Evolutionary conservation across 2,888 invertebrate genomes (phyloP).

Genomic region (Pristionchus maxplancki): DNA sequence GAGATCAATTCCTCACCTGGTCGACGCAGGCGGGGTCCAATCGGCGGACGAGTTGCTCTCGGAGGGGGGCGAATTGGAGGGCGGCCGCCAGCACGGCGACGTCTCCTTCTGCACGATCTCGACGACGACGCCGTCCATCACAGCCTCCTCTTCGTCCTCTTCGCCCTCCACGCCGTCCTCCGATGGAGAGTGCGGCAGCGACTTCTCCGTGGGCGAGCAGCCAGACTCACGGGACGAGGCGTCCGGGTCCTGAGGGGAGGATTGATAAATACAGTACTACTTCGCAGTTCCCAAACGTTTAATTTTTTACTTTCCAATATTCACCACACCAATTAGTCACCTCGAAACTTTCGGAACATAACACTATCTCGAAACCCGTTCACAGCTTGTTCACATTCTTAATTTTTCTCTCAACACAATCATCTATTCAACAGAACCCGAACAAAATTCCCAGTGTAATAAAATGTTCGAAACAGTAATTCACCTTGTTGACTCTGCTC

Average conservation of each 20-base stretch:
- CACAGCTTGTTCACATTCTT: neutral
- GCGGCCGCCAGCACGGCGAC: conserved; percentile 58
- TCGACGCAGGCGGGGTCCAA: conserved; percentile 54
- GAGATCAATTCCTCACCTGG: neutral
- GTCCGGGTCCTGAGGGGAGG: conserved; percentile 38
- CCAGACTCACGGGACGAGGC: conserved; percentile 49
- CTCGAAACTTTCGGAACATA: neutral
- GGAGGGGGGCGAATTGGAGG: conserved; percentile 62
- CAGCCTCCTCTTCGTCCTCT: neutral
- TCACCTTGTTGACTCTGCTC: conserved; percentile 35
- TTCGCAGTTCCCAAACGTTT: too few species aligned
- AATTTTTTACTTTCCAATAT: too few species aligned
- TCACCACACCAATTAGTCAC: too few species aligned
- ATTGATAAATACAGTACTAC: neutral
- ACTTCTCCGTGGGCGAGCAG: conserved; percentile 37
- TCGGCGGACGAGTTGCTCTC: conserved; percentile 68
- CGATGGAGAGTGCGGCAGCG: neutral
- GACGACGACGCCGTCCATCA: conserved; percentile 59
- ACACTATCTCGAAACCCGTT: neutral
- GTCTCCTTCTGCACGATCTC: neutral
- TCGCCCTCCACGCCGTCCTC: neutral
- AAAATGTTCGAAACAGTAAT: too few species aligned
- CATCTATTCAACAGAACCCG: too few species aligned
- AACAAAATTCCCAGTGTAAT: too few species aligned
- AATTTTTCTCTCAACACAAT: too few species aligned